These are phyloP conservation scores for Ciconia boyciana DNA, from an alignment of 2,113 vertebrate genomes.

Conservation along the genomic window DNA sequence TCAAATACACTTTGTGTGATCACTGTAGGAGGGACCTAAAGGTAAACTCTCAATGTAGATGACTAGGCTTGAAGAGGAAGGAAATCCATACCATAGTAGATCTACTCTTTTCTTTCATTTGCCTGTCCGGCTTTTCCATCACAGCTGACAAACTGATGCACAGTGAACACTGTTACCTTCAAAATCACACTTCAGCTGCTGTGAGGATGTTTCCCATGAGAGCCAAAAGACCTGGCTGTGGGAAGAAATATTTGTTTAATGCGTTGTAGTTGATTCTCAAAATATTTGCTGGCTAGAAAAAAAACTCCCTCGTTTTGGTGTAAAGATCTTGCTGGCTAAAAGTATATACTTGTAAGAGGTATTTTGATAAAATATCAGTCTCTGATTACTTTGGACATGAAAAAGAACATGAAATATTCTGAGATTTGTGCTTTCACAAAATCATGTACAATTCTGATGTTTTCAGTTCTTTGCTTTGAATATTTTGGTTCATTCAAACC, in stretches of 20 bases:
- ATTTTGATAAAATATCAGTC: neutral
- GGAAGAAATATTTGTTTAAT: neutral
- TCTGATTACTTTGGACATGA: neutral
- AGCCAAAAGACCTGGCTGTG: neutral
- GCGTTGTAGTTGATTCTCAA: neutral
- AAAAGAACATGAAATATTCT: neutral
- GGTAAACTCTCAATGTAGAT: neutral
- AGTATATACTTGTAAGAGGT: neutral
- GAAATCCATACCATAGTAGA: neutral
- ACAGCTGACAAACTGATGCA: neutral
- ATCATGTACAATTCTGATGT: neutral
- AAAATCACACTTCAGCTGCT: neutral
- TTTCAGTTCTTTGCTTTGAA: neutral
- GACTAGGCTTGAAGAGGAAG: neutral
- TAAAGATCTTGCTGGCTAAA: neutral
- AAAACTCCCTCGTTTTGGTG: neutral
- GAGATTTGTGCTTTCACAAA: neutral
- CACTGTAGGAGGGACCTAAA: neutral
- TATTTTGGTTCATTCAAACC: neutral
- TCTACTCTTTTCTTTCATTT: neutral
- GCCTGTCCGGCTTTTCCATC: neutral
- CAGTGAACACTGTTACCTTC: neutral
- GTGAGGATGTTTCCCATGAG: neutral
- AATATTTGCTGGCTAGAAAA: neutral
- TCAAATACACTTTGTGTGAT: accelerated